Evolutionary conservation across 2,113 vertebrate species (phyloP).

Genomic region (Perccottus glenii): DNA sequence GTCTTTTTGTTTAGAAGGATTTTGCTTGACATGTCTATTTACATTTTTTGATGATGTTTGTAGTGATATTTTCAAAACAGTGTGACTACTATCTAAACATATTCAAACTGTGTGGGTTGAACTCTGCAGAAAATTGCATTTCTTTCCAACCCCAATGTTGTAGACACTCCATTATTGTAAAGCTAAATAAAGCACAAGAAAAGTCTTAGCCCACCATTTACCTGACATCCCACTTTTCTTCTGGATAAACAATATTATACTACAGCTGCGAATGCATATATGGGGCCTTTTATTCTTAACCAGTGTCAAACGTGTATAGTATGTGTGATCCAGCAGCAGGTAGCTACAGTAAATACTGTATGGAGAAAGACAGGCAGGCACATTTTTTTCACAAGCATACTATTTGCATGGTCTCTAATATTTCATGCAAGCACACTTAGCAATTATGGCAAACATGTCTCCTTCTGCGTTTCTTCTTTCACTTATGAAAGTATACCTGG

Average conservation of each 20-base stretch:
- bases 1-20: neutral
- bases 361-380: conserved; percentile 1
- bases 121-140: conserved; percentile 11
- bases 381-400: neutral
- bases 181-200: conserved; percentile 25
- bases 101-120: conserved; percentile 15
- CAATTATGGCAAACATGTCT: too few species aligned
- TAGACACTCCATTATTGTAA: neutral
- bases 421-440: too few species aligned
- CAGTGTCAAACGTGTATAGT: neutral
- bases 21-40: conserved; percentile 19
- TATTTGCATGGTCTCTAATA: neutral
- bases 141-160: conserved; percentile 5
- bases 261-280: conserved; percentile 1
- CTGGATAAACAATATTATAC: conserved; percentile 23
- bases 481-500: too few species aligned
- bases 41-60: conserved; percentile 8
- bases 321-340: neutral
- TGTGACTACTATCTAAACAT: neutral
- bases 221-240: conserved; percentile 26
- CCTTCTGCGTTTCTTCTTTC: too few species aligned
- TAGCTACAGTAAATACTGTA: conserved; percentile 15
- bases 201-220: conserved; percentile 19
- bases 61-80: conserved; percentile 10
- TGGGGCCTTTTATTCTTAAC: conserved; percentile 5